These are phyloP conservation scores for Sphaeramia orbicularis DNA, from an alignment of 2,797 vertebrate genomes.

Conservation along the genomic window DNA sequence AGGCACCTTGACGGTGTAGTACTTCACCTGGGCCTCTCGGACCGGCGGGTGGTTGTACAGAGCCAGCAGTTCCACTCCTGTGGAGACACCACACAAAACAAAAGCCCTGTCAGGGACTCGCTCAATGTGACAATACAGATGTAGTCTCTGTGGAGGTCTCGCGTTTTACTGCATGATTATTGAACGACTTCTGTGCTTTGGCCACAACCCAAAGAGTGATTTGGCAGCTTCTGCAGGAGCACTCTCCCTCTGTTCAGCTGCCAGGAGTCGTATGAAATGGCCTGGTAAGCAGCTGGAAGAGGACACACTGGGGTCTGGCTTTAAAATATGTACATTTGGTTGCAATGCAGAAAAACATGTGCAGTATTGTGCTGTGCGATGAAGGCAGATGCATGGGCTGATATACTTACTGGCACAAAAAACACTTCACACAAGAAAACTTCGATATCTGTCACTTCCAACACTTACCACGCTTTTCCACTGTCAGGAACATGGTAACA, in stretches of 20 bases:
- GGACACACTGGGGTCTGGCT: constrained; percentile 1
- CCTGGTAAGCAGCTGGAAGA: constrained; percentile 27
- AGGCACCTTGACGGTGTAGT: constrained; percentile 95
- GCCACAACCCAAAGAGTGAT: constrained; percentile 43
- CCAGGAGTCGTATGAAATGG: constrained; percentile 29
- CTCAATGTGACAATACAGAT: constrained; percentile 27
- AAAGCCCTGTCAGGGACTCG: background rate
- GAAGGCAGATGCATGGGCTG: background rate
- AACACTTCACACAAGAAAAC: background rate
- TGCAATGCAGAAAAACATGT: constrained; percentile 1
- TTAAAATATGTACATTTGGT: constrained; percentile 1
- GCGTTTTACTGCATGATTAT: constrained; percentile 30
- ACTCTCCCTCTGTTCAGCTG: constrained; percentile 27
- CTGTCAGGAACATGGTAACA: background rate
- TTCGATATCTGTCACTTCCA: constrained; percentile 12
- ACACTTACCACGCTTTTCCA: background rate
- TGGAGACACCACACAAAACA: constrained; percentile 28
- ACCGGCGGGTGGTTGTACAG: constrained; percentile 92
- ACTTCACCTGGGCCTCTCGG: constrained; percentile 87
- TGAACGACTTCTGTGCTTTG: constrained; percentile 36
- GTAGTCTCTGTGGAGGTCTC: constrained; percentile 21
- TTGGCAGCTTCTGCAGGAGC: constrained; percentile 36
- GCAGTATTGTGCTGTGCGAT: background rate
- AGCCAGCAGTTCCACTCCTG: constrained; percentile 90
- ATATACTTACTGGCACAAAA: background rate